Base-by-base conservation (phyloP, 2,797 vertebrate genomes). In the Sebastes itinus region DNA sequence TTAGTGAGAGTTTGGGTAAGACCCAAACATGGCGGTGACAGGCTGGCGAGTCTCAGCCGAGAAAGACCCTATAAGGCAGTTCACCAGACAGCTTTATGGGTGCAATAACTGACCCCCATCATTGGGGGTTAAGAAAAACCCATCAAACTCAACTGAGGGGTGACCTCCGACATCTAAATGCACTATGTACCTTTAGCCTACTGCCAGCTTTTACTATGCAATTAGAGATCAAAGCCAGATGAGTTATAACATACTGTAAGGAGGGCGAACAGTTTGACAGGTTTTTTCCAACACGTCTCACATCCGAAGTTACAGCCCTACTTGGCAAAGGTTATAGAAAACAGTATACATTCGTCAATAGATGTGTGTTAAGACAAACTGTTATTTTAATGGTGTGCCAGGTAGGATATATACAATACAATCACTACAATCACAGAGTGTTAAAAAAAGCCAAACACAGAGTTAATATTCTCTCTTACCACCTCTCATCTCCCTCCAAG, bases 41-140 rank as follows among this genome's bases (percentile, higher is more conserved):
- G 70, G 77, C 85, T 82, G 84, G 77, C 32, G 42, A 66, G 77
- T 87, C 84, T 92, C 73, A 79, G 90, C 49, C 2, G 16, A 82
- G 76, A 83, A 92, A 85, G 68, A 82, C 94, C 92, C 91, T 93
- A 94, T 90, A 95, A 94, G 93, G 94, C 70, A 22, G 86, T 60
- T 81, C 59, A 65, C n/a, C 54, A 56, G 89, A 77, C 89, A 85
- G 87, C 77, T 93, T 93, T 86, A 92, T 86, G 75, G 56, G 77
- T 7, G 74, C 86, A 66, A 88, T 83, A 73, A 88, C 84, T 80
- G 81, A 89, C 90, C 69, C 66, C 72, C 49, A 76, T 91, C 82
- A 86, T 62, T 5, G 22, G 59, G 76, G 80, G 83, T 91, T 84
- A 90, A 77, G 75, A 89, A 87, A 52, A 87, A 88, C 72, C 82